Base-by-base conservation (phyloP, 2,797 vertebrate species). In the Pseudomugil tenellus region DNA sequence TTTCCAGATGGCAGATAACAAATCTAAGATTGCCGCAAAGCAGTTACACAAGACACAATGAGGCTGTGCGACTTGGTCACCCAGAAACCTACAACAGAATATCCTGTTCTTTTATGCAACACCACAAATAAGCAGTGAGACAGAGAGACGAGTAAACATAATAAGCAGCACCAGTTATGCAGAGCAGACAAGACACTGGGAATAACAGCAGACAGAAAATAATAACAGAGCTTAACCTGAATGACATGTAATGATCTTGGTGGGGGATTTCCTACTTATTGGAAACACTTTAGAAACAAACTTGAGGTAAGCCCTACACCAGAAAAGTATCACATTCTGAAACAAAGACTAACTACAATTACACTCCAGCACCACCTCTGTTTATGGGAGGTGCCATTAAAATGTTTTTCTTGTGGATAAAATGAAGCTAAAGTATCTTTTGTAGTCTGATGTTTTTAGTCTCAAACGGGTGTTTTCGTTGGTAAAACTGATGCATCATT, bases 191-290 rank as follows among this genome's bases (percentile, higher is more conserved):
- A 82, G 63, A 86, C 67, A 70, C 35, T 31, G 29, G 76, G 39
- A 57, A 66, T 37, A 34, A 62, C 72, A 67, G 46, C 77, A 89
- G 72, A 77, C 74, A 74, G 58, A 74, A 78, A 77, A 79, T 74
- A 67, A 77, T 74, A 71, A 54, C 19, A 48, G 71, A 67, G 57
- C 64, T 69, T 68, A 59, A 80, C 73, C 76, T 75, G 41, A 80
- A 37, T 16, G 25, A 75, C 41, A 72, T 61, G 65, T 48, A 35
- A 43, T 51, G 28, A 62, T 63, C 32, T 14, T 56, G 46, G 37
- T 34, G 7, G 54, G 62, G 58, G 66, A 61, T 61, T 87, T 75
- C 76, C 41, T 72, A 32, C 53, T 48, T 51, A 41, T 29, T 68
- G 56, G 58, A 72, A 74, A 37, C 21, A 63, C 31, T 64, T 66